Base-by-base conservation (phyloP, 2,113 vertebrate species). In the Rattus rattus region DNA sequence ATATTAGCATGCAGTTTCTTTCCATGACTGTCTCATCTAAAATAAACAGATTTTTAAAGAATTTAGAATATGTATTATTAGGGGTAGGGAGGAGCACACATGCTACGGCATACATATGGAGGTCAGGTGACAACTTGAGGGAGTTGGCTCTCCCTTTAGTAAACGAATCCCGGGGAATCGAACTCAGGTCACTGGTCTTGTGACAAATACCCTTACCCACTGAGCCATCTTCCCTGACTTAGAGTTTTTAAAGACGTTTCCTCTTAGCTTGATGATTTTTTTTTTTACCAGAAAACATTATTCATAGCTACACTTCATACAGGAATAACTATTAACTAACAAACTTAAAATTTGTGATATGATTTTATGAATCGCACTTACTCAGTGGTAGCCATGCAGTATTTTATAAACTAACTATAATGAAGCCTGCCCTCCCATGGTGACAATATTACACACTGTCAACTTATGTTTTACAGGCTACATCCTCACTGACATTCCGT, bases 401-500 rank as follows among this genome's bases (percentile, higher is more conserved):
- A 77, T 70, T 94, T 96, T 67, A 92, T 94, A 88, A 92, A 92
- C n/a, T 88, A 87, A 20, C 73, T 90, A 70, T 86, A 92, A 94
- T 59, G 94, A 96, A 67, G 30, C 28, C 16, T 91, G 39, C 28
- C 89, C 22, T 96, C n/a, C 85, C 49, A 28, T 56, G 12, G 36
- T 79, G 43, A 67, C 88, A 83, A 87, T 67, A 69, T 94, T 56
- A 88, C 67, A 84, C 95, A 95, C 28, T 30, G 92, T 96, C 39
- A 88, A 97, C 91, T 97, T 98, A 96, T 94, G 0, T 85, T 97
- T 86, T 98, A 39, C 98, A 99, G 99, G 99, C 61, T 99, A 99
- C 93, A 98, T 99, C 94, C 98, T 99, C 96, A 99, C 99, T 98
- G 99, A 99, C 96, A 97, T 99, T 85, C 99, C 99, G 20, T 99